A percentile compares a stretch with the other conserved stretches of the same genome.
These are phyloP conservation scores for Bombus superbus DNA, from an alignment of 1,140 invertebrate species.

Conservation along the genomic window DNA sequence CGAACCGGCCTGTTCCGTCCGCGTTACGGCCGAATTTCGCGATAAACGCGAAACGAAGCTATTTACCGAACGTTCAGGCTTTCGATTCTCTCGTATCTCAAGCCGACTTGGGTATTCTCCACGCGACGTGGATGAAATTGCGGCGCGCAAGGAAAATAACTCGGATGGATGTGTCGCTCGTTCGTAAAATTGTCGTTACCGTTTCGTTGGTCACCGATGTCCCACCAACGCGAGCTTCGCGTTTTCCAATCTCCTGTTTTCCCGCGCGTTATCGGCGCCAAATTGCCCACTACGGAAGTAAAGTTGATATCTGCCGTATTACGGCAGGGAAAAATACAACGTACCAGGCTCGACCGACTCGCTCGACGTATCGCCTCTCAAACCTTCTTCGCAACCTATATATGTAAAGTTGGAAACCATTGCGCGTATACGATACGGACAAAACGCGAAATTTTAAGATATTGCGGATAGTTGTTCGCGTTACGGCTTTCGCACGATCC, in stretches of 20 bases:
- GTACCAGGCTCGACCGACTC: conserved; percentile 59
- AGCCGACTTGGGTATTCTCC: not conserved
- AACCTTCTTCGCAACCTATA: conserved; percentile 49
- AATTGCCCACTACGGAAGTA: conserved; percentile 43
- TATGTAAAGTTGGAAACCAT: not conserved
- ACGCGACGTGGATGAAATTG: not conserved
- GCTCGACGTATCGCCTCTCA: conserved; percentile 52
- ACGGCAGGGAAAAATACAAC: conserved; percentile 27
- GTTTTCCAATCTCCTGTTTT: conserved; percentile 10
- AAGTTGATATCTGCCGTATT: conserved; percentile 58
- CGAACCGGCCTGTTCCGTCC: not conserved
- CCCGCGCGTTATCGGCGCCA: conserved; percentile 41
- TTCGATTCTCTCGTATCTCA: not conserved
- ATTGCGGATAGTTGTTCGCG: not conserved
- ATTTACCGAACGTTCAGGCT: conserved; percentile 18
- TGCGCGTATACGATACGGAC: too few relatives aligned
- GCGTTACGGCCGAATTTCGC: conserved; percentile 14
- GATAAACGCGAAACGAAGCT: conserved; percentile 15
- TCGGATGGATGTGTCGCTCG: too few relatives aligned
- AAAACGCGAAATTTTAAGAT: too few relatives aligned
- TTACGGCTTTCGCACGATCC: not conserved
- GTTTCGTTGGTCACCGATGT: too few relatives aligned
- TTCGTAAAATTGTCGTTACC: too few relatives aligned
- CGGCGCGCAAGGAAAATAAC: too few relatives aligned
- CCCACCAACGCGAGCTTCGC: not conserved